These are phyloP conservation scores for Garra rufa DNA, from an alignment of 2,113 vertebrate species.

Conservation along the genomic window DNA sequence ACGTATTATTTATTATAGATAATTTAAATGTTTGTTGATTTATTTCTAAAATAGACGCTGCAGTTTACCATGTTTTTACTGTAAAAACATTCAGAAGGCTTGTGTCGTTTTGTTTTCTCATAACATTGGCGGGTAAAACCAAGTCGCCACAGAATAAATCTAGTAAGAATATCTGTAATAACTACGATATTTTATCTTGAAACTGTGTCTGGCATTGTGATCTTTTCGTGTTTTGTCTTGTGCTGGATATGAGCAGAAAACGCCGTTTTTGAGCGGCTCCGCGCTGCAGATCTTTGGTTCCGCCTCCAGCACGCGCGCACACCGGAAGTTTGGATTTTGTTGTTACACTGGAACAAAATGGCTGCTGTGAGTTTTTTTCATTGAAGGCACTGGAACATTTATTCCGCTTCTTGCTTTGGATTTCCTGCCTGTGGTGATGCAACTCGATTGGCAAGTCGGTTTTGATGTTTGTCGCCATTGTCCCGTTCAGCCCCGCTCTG, in stretches of 20 bases:
- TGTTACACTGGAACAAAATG: conserved; percentile 85
- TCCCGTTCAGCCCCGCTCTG: conserved; percentile 37
- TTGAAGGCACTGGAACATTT: conserved; percentile 76
- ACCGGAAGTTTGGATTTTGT: conserved; percentile 84
- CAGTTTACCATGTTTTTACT: not conserved
- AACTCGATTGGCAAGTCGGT: conserved; percentile 70
- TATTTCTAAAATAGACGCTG: not conserved
- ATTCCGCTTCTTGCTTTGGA: conserved; percentile 67
- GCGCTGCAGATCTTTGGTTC: conserved; percentile 24
- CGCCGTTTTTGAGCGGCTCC: not conserved
- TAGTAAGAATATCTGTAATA: not conserved
- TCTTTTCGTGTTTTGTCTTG: too few relatives aligned
- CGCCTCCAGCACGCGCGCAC: conserved; percentile 61
- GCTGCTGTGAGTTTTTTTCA: conserved; percentile 82
- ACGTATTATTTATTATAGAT: not conserved
- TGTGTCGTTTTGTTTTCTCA: not conserved
- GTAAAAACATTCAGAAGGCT: not conserved
- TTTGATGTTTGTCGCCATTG: conserved; percentile 39
- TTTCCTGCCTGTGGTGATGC: conserved; percentile 70
- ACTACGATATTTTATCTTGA: not conserved
- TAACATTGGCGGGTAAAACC: not conserved
- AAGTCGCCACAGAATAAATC: not conserved
- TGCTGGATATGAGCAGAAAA: not conserved
- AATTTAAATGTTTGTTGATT: not conserved
- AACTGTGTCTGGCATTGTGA: not conserved